phyloP scores from a whole-genome alignment of 2,888 invertebrate species.

The Eupeodes luniger region DNA sequence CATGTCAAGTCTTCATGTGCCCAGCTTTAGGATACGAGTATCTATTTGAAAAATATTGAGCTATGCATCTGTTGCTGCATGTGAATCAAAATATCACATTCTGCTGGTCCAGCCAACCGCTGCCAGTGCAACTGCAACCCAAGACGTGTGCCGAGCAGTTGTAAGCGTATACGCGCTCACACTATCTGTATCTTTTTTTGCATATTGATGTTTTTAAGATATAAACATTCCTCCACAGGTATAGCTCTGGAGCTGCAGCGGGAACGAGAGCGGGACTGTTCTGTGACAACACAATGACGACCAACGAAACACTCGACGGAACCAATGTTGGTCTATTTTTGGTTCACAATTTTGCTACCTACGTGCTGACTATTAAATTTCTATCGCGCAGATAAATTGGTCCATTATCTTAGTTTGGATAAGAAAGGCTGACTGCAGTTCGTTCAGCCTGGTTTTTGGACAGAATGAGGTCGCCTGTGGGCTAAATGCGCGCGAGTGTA shows the following conservation, averaged over 20 bases:
- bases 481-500: conserved; percentile 34
- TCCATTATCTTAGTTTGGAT: conserved; percentile 74
- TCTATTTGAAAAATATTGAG: not conserved
- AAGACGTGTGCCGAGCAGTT: conserved; percentile 52
- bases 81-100: conserved; percentile 60
- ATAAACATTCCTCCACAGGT: conserved; percentile 46
- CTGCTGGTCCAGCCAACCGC: not conserved
- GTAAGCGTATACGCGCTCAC: conserved; percentile 43
- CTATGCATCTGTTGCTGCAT: conserved; percentile 50
- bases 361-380: conserved; percentile 72
- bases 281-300: conserved; percentile 17
- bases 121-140: conserved; percentile 18
- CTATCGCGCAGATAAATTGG: conserved; percentile 73
- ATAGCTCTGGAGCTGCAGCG: not conserved
- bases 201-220: conserved; percentile 54
- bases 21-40: not conserved
- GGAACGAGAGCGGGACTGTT: not conserved
- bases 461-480: conserved; percentile 64
- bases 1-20: conserved; percentile 65
- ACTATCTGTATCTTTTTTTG: conserved; percentile 24
- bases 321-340: conserved; percentile 48
- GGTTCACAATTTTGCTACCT: conserved; percentile 60
- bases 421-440: conserved; percentile 54
- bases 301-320: not conserved
- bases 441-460: conserved; percentile 22